Conservation (phyloP, 2,797 vertebrate species). For the Pogonophryne albipinna region DNA sequence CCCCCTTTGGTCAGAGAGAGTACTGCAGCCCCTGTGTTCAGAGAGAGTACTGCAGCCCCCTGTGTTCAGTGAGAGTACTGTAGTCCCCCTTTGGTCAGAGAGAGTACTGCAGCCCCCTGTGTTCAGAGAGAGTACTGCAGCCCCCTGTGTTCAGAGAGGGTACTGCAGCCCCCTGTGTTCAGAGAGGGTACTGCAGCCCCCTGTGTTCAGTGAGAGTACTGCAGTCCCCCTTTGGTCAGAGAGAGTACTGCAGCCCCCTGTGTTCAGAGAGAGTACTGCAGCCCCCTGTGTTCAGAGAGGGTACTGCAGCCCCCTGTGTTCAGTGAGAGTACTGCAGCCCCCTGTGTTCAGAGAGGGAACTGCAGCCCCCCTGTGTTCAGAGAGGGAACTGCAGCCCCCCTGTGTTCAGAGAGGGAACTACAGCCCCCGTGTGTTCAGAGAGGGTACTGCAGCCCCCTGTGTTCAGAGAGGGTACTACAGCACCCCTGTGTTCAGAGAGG, state of each 20-base stretch:
- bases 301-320: not conserved
- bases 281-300: too few relatives aligned
- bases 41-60: conserved; percentile 30
- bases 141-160: conserved; percentile 53
- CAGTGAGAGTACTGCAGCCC: conserved; percentile 14
- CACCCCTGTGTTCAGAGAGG: too few relatives aligned
- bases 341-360: conserved; percentile 51
- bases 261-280: too few relatives aligned
- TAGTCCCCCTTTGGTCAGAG: too few relatives aligned
- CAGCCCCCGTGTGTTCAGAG: too few relatives aligned
- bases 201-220: conserved; percentile 39
- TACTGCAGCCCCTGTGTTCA: conserved; percentile 26
- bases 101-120: too few relatives aligned
- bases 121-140: too few relatives aligned
- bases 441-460: too few relatives aligned
- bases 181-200: conserved; percentile 45
- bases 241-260: too few relatives aligned
- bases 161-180: conserved; percentile 56
- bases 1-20: conserved; percentile 49
- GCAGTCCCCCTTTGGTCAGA: too few relatives aligned
- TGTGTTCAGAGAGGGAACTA: too few relatives aligned
- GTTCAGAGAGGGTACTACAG: too few relatives aligned
- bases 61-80: conserved; percentile 31
- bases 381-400: conserved; percentile 47
- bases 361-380: conserved; percentile 64